Percentiles rank a stretch among this genome's conserved stretches.
These are phyloP conservation scores for Coilia nasus DNA, from an alignment of 2,797 vertebrate genomes.

Conservation along the genomic window DNA sequence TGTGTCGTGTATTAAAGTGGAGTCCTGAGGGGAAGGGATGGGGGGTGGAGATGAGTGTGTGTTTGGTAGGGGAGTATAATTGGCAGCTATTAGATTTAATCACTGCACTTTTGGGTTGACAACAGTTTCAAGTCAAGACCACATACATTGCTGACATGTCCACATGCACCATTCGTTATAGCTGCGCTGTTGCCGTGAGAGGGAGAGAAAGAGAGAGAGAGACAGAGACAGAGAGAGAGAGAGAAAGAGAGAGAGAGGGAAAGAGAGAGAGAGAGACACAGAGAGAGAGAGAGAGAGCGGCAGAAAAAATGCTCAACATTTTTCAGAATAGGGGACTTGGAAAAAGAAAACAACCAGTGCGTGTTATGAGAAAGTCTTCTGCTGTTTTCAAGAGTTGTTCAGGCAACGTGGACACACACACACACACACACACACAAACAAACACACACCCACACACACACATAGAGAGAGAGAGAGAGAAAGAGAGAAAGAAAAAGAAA, in stretches of 20 bases:
- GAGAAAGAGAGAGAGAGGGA: not conserved
- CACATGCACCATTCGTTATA: constrained; percentile 35
- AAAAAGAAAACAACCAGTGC: constrained; percentile 37
- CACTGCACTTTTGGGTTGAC: constrained; percentile 43
- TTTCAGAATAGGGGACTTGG: not conserved
- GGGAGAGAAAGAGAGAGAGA: constrained; percentile 23
- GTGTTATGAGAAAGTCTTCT: constrained; percentile 38
- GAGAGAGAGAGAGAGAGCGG: not conserved
- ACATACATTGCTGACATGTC: constrained; percentile 23
- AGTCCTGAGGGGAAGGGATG: not conserved
- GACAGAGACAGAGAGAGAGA: not conserved
- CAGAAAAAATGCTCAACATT: not conserved
- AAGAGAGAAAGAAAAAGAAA: too few relatives aligned
- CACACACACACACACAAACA: not conserved
- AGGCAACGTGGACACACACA: constrained; percentile 21
- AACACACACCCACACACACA: not conserved
- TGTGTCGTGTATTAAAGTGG: not conserved
- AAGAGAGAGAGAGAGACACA: not conserved
- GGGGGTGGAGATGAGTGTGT: too few relatives aligned
- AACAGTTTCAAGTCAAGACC: constrained; percentile 27
- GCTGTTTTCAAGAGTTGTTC: constrained; percentile 33
- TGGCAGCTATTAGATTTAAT: constrained; percentile 36
- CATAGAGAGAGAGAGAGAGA: too few relatives aligned
- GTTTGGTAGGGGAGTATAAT: not conserved
- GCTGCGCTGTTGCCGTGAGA: constrained; percentile 35